Base-by-base conservation (phyloP, 2,113 vertebrate genomes). In the Bubo bubo region DNA sequence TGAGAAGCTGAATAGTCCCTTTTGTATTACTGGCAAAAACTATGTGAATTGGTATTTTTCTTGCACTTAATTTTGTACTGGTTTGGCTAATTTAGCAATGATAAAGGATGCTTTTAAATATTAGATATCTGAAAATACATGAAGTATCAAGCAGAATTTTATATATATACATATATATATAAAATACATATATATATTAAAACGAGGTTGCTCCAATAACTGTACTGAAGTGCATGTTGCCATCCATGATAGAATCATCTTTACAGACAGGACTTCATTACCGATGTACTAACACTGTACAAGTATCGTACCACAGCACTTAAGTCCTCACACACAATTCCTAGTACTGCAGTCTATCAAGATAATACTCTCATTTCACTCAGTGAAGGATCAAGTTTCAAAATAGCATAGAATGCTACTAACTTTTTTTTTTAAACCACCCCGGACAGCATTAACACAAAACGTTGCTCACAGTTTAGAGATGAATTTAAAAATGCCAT, bases 31-130 rank as follows among this genome's bases (percentile, higher is more conserved):
- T 52, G 94, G 68, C 86, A 82, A 93, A 79, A 79, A 86, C 49
- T 19, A 39, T 6, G 60, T 17, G 72, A 92, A 81, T 70, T 64
- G 83, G 70, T 84, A 47, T 94, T 94, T 96, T 88, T 60, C 74
- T 97, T 97, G 94, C 81, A 84, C 96, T 96, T 94, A 10, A 43
- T 96, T 97, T 96, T 97, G 91, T 93, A 97, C 88, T 66, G 63
- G 94, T 95, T 90, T 86, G 79, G 84, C 85, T 95, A 94, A 92
- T 80, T 90, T 84, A 87, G 91, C 95, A 66, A 86, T 94, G 88
- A 95, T 75, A 96, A 91, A 95, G 95, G 97, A 95, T 90, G 88
- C 94, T 86, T 93, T 96, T 85, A 59, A 71, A 55, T 88, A 47
- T 35, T 76, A 96, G 88, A 64, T 67, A 85, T 49, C 94, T 92